Percentiles rank a stretch among this genome's conserved stretches.
These are phyloP conservation scores for Chrysolina haemoptera DNA, from an alignment of 2,888 invertebrate species.

Conservation along the genomic window DNA sequence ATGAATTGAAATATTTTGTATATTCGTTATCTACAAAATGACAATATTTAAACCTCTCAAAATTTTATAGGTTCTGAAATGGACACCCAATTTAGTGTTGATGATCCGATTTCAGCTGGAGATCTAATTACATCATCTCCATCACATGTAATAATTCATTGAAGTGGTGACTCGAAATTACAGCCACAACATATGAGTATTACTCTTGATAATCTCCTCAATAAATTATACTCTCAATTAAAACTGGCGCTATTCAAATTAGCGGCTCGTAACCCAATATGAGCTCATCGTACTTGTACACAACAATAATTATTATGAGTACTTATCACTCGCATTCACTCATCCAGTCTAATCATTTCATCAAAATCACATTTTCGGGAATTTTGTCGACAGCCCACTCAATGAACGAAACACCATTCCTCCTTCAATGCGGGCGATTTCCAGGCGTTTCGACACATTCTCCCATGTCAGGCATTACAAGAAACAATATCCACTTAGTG, in stretches of 20 bases:
- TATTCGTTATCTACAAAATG: too few relatives aligned
- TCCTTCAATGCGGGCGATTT: slow-evolving; percentile 19
- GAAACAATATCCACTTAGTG: slow-evolving; percentile 28
- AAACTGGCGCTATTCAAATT: slow-evolving; percentile 17
- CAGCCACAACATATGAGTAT: not conserved
- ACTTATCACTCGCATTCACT: not conserved
- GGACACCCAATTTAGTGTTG: too few relatives aligned
- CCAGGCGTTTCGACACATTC: not conserved
- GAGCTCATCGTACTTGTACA: not conserved
- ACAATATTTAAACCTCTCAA: too few relatives aligned
- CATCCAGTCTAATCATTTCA: not conserved
- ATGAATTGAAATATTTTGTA: too few relatives aligned
- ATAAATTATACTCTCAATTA: slow-evolving; percentile 1
- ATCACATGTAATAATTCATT: not conserved
- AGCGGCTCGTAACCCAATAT: not conserved
- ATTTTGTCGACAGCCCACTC: not conserved
- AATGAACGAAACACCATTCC: not conserved
- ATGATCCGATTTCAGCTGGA: not conserved
- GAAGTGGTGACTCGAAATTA: not conserved
- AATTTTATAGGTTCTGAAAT: too few relatives aligned
- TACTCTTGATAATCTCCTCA: not conserved
- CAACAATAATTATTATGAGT: not conserved
- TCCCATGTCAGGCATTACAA: slow-evolving; percentile 21
- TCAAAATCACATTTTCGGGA: slow-evolving; percentile 29
- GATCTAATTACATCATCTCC: not conserved